Conservation (phyloP, 2,888 invertebrate species). For the Eilema depressum region DNA sequence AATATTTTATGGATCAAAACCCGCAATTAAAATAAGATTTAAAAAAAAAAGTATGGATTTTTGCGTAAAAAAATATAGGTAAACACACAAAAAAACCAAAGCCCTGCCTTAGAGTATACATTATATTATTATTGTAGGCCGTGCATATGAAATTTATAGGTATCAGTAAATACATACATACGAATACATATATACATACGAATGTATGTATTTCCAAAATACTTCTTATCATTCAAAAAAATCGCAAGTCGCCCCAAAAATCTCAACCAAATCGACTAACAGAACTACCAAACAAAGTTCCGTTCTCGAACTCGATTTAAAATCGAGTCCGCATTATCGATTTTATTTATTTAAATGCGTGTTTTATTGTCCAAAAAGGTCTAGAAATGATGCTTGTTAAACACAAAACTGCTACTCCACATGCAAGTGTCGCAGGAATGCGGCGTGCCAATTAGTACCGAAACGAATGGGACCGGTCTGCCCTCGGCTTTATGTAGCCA, state of each 20-base stretch:
- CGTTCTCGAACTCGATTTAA: neutral
- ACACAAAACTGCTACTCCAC: constrained; percentile 49
- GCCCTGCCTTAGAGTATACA: too few relatives aligned
- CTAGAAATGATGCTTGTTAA: constrained; percentile 42
- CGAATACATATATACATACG: too few relatives aligned
- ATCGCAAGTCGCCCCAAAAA: neutral
- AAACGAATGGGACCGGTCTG: constrained; percentile 64
- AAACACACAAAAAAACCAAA: too few relatives aligned
- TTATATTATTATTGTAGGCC: too few relatives aligned
- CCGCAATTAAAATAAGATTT: too few relatives aligned
- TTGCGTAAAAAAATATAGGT: too few relatives aligned
- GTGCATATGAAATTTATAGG: too few relatives aligned
- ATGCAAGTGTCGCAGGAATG: constrained; percentile 62
- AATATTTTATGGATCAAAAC: too few relatives aligned
- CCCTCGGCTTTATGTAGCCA: constrained; percentile 42
- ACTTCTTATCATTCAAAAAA: neutral
- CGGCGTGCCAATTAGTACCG: constrained; percentile 71
- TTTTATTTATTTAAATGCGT: constrained; percentile 16
- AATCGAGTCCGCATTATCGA: neutral
- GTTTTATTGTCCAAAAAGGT: constrained; percentile 25
- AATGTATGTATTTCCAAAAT: too few relatives aligned
- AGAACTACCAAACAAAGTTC: neutral
- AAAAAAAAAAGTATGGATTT: too few relatives aligned
- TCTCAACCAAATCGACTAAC: neutral
- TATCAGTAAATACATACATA: too few relatives aligned